Base-by-base conservation (phyloP, 2,888 invertebrate genomes). In the Ethmia dodecea region DNA sequence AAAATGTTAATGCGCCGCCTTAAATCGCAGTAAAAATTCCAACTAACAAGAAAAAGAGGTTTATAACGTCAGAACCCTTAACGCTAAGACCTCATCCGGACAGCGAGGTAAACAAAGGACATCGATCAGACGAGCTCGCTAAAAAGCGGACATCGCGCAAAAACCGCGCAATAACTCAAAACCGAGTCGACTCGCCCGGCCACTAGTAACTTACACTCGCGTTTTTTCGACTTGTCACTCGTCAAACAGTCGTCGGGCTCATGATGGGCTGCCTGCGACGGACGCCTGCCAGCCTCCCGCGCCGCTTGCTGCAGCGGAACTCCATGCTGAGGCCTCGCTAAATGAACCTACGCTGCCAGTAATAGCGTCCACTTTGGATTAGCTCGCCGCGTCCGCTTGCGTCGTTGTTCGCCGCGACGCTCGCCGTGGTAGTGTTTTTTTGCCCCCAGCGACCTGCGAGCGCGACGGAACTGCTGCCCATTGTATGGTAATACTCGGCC, bases 401-500 rank as follows among this genome's bases (percentile, higher is more conserved):
- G 28, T 2, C 10, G 20, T 13, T 25, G 25, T 12, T 20, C 12
- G 33, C 13, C 18, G 13, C 47, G 63, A 67, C 51, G 13, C 14
- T n/a, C 13, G 8, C 8, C 69, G 74, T 76, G 76, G 74, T 74
- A 69, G 77, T 81, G 78, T 86, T 84, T 86, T 84, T 84, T 83
- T 83, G 83, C 73, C 81, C 73, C 69, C 76, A 58, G 80, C 84
- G 81, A 81, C 83, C 76, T 14, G 18, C 8, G 32, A 13, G 31
- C 25, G 77, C 79, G 74, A 71, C 76, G 65, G 80, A 69, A 69
- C 81, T 83, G 80, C 80, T 81, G 64, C 63, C 83, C 72, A 86
- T 86, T 86, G 84, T 86, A 86, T 86, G 86, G 71, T 84, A 86
- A 86, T 86, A 68, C 70, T 60, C 64, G 76, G 65, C 79, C 80